Evolutionary conservation across 2,113 vertebrate genomes (phyloP).

Genomic region (Acinonyx jubatus): DNA sequence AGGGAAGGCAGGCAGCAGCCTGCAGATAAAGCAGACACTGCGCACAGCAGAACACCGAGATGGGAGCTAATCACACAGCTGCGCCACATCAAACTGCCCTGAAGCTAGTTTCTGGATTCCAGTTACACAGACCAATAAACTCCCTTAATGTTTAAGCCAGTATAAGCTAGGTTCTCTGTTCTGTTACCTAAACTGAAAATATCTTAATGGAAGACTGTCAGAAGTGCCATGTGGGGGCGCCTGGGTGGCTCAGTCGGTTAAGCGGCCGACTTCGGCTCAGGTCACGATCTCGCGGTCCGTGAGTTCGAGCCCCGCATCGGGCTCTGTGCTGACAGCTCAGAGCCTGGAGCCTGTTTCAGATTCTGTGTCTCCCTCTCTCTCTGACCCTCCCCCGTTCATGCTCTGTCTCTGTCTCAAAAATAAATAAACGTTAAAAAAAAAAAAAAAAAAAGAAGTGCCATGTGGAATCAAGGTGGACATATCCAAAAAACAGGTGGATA

Average conservation of each 20-base stretch:
- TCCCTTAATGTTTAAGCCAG: background rate
- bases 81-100: background rate
- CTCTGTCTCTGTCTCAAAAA: too few species aligned
- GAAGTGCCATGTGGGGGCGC: background rate
- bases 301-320: too few species aligned
- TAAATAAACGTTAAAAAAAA: too few species aligned
- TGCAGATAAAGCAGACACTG: background rate
- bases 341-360: too few species aligned
- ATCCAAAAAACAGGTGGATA: background rate
- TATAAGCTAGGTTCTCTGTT: background rate
- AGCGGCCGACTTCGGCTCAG: too few species aligned
- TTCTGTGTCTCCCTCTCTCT: too few species aligned
- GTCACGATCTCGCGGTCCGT: too few species aligned
- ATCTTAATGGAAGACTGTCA: background rate
- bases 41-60: background rate
- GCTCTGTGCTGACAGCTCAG: too few species aligned
- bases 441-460: background rate
- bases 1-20: background rate
- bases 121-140: background rate
- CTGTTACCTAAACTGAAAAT: background rate
- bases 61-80: background rate
- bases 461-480: background rate
- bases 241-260: too few species aligned
- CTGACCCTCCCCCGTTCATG: too few species aligned
- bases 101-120: background rate